Base-by-base conservation (phyloP, 2,888 invertebrate genomes). In the Archaeoteleia sp. region DNA sequence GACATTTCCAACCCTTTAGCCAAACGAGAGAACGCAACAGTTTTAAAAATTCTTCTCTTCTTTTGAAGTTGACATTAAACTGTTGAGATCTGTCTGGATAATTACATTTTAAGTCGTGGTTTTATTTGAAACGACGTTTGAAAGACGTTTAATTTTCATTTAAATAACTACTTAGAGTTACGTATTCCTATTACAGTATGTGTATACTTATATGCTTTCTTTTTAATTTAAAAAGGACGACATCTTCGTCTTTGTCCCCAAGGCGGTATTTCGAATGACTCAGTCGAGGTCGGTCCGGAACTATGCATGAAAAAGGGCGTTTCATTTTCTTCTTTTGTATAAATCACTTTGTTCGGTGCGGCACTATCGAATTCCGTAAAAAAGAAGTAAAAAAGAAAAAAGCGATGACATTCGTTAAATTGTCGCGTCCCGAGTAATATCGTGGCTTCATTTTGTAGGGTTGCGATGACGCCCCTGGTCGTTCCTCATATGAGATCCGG, bases 401-500 rank as follows among this genome's bases (percentile, higher is more conserved):
- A 34, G n/a, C 4, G 37, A 8, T 5, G 39, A 53, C 34, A 34
- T 42, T 51, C 61, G 40, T 61, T 61, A 61, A 49, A 67, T 55
- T 61, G 49, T 15, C 35, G 60, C 35, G 23, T 13, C 49, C 43
- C 20, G 27, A 25, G 55, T 39, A 45, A 67, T 51, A 45, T 51
- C 55, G 55, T 29, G 51, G 51, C 25, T 37, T 58, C 57, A 58
- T 62, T 55, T 49, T 51, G 49, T 51, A 32, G 17, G 51, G 34
- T 17, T 32, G 29, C 27, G 54, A 60, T 37, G 53, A 60, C 30
- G 17, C 54, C 14, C 23, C 6, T 29, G 39, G 30, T 29, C 25
- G 20, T 4, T 8, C 23, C 25, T 42, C 46, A 45, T 53, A 8
- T 30, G 55, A 58, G 69, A 70, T 70, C 48, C 61, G 62, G 30